Conservation (phyloP, 1,140 invertebrate species). For the Rhizoglyphus robini region DNA sequence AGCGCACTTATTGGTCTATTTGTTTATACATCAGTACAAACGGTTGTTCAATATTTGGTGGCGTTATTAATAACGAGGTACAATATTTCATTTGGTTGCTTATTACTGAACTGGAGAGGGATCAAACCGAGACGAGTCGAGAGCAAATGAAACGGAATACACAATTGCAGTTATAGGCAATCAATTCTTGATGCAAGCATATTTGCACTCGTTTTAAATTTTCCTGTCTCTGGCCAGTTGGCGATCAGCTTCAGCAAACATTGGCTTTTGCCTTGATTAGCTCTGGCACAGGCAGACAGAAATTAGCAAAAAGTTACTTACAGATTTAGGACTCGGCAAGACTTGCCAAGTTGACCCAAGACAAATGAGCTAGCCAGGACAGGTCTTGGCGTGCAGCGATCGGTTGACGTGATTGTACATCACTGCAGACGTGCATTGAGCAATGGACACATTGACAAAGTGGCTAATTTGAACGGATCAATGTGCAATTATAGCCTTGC, state of each 20-base stretch:
- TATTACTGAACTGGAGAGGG: too few species aligned
- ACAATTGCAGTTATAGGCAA: too few species aligned
- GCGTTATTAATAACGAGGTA: background rate
- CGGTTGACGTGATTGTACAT: background rate
- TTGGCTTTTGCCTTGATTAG: background rate
- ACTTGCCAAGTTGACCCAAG: background rate
- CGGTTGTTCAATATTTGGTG: background rate
- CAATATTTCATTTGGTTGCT: too few species aligned
- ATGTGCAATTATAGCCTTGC: background rate
- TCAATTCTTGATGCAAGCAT: too few species aligned
- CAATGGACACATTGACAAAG: background rate
- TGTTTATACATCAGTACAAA: background rate
- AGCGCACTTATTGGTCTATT: background rate
- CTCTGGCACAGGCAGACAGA: background rate
- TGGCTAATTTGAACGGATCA: background rate
- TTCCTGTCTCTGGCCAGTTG: too few species aligned
- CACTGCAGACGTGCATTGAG: background rate
- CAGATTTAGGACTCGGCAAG: background rate
- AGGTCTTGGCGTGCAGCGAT: background rate
- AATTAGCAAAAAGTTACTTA: background rate
- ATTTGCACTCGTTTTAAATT: too few species aligned
- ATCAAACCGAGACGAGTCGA: too few species aligned
- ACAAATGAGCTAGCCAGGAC: too few species aligned
- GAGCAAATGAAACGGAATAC: too few species aligned
- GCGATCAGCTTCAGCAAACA: too few species aligned